A percentile compares a stretch with the other conserved stretches of the same genome.
phyloP scores from a whole-genome alignment of 2,888 invertebrate species.

The Rhimphoctona megacephalus region DNA sequence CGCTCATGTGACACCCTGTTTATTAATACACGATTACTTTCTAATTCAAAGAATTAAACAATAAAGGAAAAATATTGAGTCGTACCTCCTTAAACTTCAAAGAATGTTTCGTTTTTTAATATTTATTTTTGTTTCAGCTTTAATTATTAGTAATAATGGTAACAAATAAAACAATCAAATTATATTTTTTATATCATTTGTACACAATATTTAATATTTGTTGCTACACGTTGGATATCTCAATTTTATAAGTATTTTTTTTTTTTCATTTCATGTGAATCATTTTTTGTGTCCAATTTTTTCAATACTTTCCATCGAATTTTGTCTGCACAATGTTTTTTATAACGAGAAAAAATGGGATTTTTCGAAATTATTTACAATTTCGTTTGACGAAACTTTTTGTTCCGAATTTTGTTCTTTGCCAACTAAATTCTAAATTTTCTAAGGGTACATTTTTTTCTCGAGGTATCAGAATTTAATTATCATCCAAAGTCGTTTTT shows the following conservation, averaged over 20 bases:
- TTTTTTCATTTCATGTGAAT: too few relatives aligned
- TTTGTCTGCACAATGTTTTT: too few relatives aligned
- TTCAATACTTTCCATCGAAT: too few relatives aligned
- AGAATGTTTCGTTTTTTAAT: not conserved
- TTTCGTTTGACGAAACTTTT: not conserved
- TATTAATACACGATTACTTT: not conserved
- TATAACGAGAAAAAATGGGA: too few relatives aligned
- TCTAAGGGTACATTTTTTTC: not conserved
- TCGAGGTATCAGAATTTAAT: not conserved
- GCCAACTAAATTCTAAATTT: not conserved
- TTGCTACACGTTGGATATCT: too few relatives aligned
- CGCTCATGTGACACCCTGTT: too few relatives aligned
- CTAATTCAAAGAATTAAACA: not conserved
- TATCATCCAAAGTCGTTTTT: not conserved
- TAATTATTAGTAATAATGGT: not conserved
- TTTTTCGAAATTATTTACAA: too few relatives aligned
- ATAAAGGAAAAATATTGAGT: not conserved
- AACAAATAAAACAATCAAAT: not conserved
- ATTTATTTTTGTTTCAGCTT: not conserved
- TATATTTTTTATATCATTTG: not conserved
- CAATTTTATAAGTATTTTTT: too few relatives aligned
- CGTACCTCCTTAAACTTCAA: not conserved
- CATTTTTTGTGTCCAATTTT: too few relatives aligned
- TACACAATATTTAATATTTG: not conserved
- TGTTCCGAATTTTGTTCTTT: not conserved